Percentiles rank a stretch among this genome's conserved stretches.
These are phyloP conservation scores for Aurelia coerulea DNA, from an alignment of 30 jellyfish, hydroid and myxozoan genomes.

Conservation along the genomic window DNA sequence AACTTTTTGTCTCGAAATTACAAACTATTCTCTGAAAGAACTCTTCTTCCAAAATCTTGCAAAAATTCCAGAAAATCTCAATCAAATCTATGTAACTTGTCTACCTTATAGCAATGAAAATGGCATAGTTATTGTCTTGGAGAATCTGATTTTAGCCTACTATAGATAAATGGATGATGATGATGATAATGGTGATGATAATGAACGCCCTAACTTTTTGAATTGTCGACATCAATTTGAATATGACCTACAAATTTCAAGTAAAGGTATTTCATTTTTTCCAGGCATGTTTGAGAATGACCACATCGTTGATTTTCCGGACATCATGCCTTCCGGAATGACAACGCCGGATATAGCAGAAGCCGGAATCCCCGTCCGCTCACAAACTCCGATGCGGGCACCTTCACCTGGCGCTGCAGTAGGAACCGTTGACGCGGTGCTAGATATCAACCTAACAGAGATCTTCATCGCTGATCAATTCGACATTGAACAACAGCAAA, in stretches of 20 bases:
- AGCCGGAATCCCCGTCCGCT: constrained; percentile 79
- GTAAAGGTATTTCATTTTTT: neutral
- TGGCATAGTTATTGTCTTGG: no score
- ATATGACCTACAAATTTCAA: neutral
- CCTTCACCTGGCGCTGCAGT: constrained; percentile 39
- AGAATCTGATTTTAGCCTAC: no score
- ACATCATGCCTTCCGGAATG: constrained; percentile 83
- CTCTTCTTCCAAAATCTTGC: no score
- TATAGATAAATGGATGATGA: no score
- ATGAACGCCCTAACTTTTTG: no score
- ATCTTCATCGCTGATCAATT: constrained; percentile 37
- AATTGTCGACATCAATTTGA: no score
- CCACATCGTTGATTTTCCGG: constrained; percentile 84
- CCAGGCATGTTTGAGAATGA: constrained; percentile 87
- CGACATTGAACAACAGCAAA: constrained; percentile 80
- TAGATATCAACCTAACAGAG: constrained; percentile 71
- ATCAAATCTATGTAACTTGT: no score
- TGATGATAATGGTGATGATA: no score
- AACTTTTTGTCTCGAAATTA: no score
- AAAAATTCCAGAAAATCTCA: no score
- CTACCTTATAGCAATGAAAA: no score
- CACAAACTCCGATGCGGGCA: constrained; percentile 64
- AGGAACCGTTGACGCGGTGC: constrained; percentile 62
- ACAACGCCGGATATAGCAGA: constrained; percentile 93
- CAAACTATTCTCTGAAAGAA: no score